A percentile compares a stretch with the other conserved stretches of the same genome.
Evolutionary conservation across 1,140 invertebrate genomes (phyloP).

Genomic region (Bradynema listronoti): DNA sequence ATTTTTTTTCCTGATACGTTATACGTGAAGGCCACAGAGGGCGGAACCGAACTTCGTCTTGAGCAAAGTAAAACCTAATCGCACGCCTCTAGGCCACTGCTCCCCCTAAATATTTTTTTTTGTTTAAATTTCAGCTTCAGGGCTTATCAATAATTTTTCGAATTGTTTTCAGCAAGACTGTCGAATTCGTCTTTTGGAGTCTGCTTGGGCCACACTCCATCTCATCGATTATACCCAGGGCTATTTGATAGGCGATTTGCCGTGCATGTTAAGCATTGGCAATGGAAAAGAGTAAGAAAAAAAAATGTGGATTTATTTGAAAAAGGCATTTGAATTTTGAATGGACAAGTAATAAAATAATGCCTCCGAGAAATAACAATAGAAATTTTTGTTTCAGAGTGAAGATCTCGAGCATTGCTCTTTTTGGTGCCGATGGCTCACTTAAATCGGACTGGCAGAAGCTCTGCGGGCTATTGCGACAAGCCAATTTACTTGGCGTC

Average conservation of each 20-base stretch:
- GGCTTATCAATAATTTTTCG: no score
- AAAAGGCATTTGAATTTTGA: not conserved
- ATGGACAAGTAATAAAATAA: no score
- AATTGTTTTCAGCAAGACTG: conserved; percentile 16
- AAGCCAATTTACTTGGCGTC: conserved; percentile 33
- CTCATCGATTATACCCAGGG: conserved; percentile 41
- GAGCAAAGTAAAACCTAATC: no score
- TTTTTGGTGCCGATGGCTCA: conserved; percentile 30
- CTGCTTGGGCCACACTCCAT: conserved; percentile 35
- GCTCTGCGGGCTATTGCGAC: conserved; percentile 31
- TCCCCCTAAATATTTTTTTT: no score
- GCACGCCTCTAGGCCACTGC: no score
- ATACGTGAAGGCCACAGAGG: no score
- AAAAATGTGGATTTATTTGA: not conserved
- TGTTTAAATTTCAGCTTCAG: no score
- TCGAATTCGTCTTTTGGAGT: conserved; percentile 3
- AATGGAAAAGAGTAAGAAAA: conserved; percentile 25
- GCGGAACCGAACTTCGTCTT: no score
- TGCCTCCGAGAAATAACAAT: not conserved
- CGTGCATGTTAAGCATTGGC: conserved; percentile 12
- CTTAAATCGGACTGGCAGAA: conserved; percentile 32
- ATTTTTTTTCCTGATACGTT: no score
- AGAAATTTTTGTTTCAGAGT: conserved; percentile 10
- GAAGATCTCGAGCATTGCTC: conserved; percentile 19
- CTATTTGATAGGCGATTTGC: conserved; percentile 27